Conservation (phyloP, 1,140 invertebrate genomes). For the Zaprionus ghesquierei region DNA sequence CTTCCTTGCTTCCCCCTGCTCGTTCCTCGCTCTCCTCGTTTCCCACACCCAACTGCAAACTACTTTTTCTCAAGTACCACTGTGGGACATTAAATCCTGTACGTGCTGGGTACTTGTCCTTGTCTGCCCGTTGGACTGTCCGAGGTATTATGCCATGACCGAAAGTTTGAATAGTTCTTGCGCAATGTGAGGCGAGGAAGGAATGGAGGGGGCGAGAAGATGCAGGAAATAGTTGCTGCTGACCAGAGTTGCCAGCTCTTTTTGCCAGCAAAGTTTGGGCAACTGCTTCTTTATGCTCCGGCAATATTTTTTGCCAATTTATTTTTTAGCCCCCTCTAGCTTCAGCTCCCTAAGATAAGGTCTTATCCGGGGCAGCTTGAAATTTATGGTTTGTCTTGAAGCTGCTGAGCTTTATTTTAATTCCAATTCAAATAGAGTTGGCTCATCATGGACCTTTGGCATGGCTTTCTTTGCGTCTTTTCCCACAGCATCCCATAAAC, state of each 20-base stretch:
- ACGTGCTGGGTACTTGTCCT: constrained; percentile 57
- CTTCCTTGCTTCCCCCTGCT: constrained; percentile 1
- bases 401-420: constrained; percentile 22
- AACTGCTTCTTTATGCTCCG: constrained; percentile 51
- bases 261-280: constrained; percentile 42
- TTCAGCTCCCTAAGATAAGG: constrained; percentile 41
- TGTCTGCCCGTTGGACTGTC: constrained; percentile 54
- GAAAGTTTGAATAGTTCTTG: constrained; percentile 77
- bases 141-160: constrained; percentile 76
- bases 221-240: constrained; percentile 54
- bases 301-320: constrained; percentile 54
- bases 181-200: constrained; percentile 28
- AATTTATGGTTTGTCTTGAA: constrained; percentile 36
- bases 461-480: constrained; percentile 57
- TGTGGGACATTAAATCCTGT: constrained; percentile 78
- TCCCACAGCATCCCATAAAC: constrained; percentile 56
- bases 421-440: constrained; percentile 1
- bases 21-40: constrained; percentile 16
- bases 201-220: neutral
- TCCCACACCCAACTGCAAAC: constrained; percentile 55
- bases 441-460: neutral
- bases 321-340: constrained; percentile 46
- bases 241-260: constrained; percentile 46
- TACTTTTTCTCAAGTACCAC: constrained; percentile 81
- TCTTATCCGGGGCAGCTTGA: constrained; percentile 14